These are phyloP conservation scores for Petrolisthes cinctipes DNA, from an alignment of 2,888 invertebrate species.

Conservation along the genomic window DNA sequence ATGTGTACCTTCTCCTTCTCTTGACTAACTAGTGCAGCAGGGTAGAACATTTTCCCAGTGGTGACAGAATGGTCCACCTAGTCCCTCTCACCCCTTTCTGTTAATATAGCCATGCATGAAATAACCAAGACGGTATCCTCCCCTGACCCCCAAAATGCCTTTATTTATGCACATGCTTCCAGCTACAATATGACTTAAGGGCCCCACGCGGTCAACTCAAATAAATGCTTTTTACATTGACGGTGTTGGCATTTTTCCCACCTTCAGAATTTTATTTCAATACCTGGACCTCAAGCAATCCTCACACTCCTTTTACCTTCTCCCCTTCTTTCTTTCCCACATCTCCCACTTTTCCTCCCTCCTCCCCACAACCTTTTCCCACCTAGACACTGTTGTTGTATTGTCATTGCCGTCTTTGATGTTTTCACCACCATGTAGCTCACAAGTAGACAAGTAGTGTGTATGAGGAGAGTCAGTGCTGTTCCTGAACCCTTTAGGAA, in stretches of 20 bases:
- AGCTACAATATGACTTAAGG: constrained; percentile 18
- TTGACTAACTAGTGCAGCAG: too few species aligned
- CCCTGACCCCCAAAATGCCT: constrained; percentile 41
- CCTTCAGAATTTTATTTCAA: background rate
- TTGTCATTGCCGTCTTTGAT: background rate
- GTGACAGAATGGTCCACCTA: background rate
- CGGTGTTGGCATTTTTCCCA: constrained; percentile 10
- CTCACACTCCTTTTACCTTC: background rate
- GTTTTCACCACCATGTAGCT: too few species aligned
- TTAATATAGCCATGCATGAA: constrained; percentile 12
- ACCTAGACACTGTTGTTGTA: too few species aligned
- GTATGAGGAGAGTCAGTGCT: too few species aligned
- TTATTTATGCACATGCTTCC: constrained; percentile 58
- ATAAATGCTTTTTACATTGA: constrained; percentile 17
- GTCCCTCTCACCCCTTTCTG: background rate
- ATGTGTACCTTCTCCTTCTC: too few species aligned
- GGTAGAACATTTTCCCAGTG: background rate
- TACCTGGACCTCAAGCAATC: background rate
- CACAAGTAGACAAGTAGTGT: too few species aligned
- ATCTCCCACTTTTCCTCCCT: background rate
- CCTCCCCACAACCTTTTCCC: background rate
- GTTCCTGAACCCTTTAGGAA: too few species aligned
- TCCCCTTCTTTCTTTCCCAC: background rate
- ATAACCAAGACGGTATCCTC: constrained; percentile 3
- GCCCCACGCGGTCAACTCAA: background rate